These are phyloP conservation scores for Circaetus cinerascens DNA, from an alignment of 2,113 vertebrate species.

Conservation along the genomic window DNA sequence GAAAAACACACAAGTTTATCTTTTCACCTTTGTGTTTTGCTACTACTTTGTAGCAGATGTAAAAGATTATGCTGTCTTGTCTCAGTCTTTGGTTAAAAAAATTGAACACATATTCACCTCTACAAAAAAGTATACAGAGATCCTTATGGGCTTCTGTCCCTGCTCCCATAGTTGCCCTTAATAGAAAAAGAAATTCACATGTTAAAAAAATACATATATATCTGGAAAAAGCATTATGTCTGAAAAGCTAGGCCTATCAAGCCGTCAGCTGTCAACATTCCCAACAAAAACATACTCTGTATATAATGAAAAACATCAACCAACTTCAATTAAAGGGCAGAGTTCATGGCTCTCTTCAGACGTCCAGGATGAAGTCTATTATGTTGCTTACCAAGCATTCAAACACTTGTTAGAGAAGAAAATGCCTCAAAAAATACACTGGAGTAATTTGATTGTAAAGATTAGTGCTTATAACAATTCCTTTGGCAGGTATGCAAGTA, in stretches of 20 bases:
- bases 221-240: background rate
- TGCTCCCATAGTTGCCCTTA: background rate
- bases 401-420: background rate
- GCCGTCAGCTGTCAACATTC: background rate
- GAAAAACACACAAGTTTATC: background rate
- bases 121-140: no score
- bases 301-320: background rate
- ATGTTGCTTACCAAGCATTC: background rate
- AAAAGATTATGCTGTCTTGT: background rate
- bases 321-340: background rate
- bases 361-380: background rate
- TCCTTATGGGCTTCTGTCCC: background rate
- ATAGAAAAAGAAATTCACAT: background rate
- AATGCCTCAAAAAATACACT: background rate
- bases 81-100: background rate
- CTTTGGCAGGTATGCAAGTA: background rate
- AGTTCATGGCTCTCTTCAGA: background rate
- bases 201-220: background rate
- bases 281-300: background rate
- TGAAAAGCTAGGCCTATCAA: background rate
- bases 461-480: background rate
- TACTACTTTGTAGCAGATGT: background rate
- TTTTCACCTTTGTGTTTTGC: background rate
- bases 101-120: background rate
- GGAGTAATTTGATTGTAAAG: background rate